Evolutionary conservation across 2,888 invertebrate genomes (phyloP).

Genomic region (Microdon myrmicae): DNA sequence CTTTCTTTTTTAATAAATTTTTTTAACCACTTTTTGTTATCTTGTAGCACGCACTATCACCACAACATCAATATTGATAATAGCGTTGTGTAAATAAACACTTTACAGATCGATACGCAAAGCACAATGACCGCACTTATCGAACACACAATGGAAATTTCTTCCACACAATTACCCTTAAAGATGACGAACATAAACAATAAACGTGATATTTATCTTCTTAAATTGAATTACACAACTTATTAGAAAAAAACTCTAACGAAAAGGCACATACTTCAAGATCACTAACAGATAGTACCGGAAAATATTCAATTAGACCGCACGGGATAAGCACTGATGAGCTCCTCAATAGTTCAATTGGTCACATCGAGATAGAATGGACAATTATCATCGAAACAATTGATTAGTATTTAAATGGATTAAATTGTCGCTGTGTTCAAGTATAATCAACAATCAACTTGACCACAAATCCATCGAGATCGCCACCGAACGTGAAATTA

Average conservation of each 20-base stretch:
- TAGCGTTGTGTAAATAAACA: slow-evolving; percentile 21
- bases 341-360: slow-evolving; percentile 30
- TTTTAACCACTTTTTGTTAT: slow-evolving; percentile 20
- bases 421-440: slow-evolving; percentile 17
- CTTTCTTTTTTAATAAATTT: slow-evolving; percentile 11
- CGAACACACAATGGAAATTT: slow-evolving; percentile 32
- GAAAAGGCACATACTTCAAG: too few species aligned
- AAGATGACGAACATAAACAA: background rate
- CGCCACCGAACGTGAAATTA: too few species aligned
- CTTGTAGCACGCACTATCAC: slow-evolving; percentile 37
- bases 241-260: too few species aligned
- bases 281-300: background rate
- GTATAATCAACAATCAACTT: slow-evolving; percentile 14
- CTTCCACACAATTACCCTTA: slow-evolving; percentile 38
- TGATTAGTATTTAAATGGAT: slow-evolving; percentile 39
- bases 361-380: slow-evolving; percentile 27
- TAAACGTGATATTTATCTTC: too few species aligned
- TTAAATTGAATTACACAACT: too few species aligned
- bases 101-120: slow-evolving; percentile 4
- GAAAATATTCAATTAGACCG: slow-evolving; percentile 18
- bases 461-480: slow-evolving; percentile 26
- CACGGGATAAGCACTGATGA: slow-evolving; percentile 5
- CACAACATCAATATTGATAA: slow-evolving; percentile 15
- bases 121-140: slow-evolving; percentile 17
- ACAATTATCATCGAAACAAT: slow-evolving; percentile 31